Evolutionary conservation across 2,888 invertebrate genomes (phyloP).

Genomic region (Branchellion lobata): DNA sequence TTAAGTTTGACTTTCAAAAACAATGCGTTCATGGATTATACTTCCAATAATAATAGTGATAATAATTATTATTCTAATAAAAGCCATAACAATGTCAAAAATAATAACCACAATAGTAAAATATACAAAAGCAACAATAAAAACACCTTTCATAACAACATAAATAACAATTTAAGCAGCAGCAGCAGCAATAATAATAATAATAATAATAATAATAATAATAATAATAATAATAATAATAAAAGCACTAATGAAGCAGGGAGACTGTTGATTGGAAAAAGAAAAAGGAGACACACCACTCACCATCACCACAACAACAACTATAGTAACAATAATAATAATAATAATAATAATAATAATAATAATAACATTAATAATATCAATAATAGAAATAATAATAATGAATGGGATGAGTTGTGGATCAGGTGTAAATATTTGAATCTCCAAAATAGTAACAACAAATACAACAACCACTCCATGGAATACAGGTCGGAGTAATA

Average conservation of each 20-base stretch:
- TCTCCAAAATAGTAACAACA: not conserved
- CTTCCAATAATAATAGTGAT: not conserved
- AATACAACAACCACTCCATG: too few relatives aligned
- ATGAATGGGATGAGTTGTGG: constrained; percentile 11
- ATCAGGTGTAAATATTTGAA: not conserved
- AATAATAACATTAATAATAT: not conserved
- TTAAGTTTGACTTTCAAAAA: constrained; percentile 2
- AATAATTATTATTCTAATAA: too few relatives aligned
- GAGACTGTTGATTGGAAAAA: not conserved
- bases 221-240: not conserved
- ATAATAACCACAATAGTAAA: not conserved
- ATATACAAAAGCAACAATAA: not conserved
- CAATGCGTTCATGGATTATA: not conserved
- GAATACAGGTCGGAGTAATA: not conserved
- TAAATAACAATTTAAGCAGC: not conserved
- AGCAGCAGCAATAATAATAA: not conserved
- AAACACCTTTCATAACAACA: not conserved
- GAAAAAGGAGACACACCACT: constrained; percentile 3
- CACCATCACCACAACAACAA: not conserved
- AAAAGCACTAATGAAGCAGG: not conserved
- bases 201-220: not conserved
- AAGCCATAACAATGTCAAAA: not conserved
- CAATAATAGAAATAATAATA: not conserved
- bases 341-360: not conserved
- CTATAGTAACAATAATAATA: not conserved